Base-by-base conservation (phyloP, 1,140 invertebrate species). In the Armadillidium nasatum region DNA sequence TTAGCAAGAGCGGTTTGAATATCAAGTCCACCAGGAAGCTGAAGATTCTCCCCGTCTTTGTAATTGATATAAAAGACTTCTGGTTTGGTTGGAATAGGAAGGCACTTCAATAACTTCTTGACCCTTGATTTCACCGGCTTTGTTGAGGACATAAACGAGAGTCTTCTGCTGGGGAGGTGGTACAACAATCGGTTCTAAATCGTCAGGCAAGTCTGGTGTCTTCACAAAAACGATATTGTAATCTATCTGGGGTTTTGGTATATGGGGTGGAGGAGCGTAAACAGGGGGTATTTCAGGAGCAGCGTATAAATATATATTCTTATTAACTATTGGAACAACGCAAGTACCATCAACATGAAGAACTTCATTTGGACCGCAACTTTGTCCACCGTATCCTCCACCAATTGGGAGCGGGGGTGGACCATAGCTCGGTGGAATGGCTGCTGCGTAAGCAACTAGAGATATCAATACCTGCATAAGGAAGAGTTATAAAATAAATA, bases 121-220 rank as follows among this genome's bases (percentile, higher is more conserved):
- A 19, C 21, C 67, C 33, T 76, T 69, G 7, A 44, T 23, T 23
- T 66, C 22, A 10, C 46, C 43, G 33, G 74, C 71, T 22, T 79
- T 79, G 75, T 76, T 79, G 21, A 79, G 78, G 46, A 79, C 75
- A 21, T 77, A 76, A 0, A 79, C 70, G n/a, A 79, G 43, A 71
- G 76, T 73, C 33, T 79, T 72, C 68, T 71, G 68, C 13, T 69
- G 44, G 10, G 78, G 78, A 19, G 78, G 75, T 45, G 78, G 78
- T n/a, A 79, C 67, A n/a, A 79, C 50, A 70, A 79, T 71, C 21
- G 78, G 78, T 11, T 77, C 76, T 7, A 72, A 73, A 22, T 43
- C 22, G 10, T 72, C 60, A 10, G 66, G 33, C 11, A 44, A 33
- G 45, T 54, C 60, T 44, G 72, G 72, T 4, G 69, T 15, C 0